Evolutionary conservation across 1,140 invertebrate species (phyloP), one percentile per base, ranked within the genome.

Genomic region (Drosophila nasuta): DNA sequence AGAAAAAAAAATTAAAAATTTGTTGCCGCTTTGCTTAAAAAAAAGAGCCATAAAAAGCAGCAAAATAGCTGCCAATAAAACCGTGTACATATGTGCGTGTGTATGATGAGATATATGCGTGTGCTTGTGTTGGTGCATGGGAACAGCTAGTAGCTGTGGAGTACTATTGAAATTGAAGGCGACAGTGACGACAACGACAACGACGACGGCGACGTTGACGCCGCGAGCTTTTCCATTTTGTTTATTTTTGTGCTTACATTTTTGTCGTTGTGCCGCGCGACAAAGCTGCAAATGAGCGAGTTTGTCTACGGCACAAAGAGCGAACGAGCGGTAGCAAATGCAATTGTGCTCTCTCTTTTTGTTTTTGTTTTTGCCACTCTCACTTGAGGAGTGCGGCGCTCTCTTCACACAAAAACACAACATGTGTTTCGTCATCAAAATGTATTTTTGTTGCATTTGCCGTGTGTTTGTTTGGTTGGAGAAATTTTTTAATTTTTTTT

Each of bases 371-470:
- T 64, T 41, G 8, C 52, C 25, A 17, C 71, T 60, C 43, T 65
- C 51, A 65, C 33, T 68, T 28, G 33, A 30, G 49, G 25, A 38
- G 33, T 35, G 46, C 30, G 43, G 7, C 25, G 43, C 15, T 66
- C 60, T 74, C 62, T 38, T 52, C 54, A 60, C 54, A 60, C 70
- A 82, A 81, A 87, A 81, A 87, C 72, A 86, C 81, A 85, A 86
- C 86, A 90, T 90, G 86, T 90, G 82, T 90, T 90, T 90, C 86
- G 86, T 90, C 86, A 90, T 90, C 86, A 82, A 80, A 81, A 86
- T 56, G 56, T 74, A 58, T 74, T 78, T 79, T 82, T 86, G 57
- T 83, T 83, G 73, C 68, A 79, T 79, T 82, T 79, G 69, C 66
- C 48, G 59, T 57, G 72, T 70, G 63, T 51, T 82, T 70, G 63